Evolutionary conservation across 30 jellyfish, hydroid and myxozoan genomes (phyloP), one percentile per base, ranked within the genome.

Genomic region (Clytia hemisphaerica): DNA sequence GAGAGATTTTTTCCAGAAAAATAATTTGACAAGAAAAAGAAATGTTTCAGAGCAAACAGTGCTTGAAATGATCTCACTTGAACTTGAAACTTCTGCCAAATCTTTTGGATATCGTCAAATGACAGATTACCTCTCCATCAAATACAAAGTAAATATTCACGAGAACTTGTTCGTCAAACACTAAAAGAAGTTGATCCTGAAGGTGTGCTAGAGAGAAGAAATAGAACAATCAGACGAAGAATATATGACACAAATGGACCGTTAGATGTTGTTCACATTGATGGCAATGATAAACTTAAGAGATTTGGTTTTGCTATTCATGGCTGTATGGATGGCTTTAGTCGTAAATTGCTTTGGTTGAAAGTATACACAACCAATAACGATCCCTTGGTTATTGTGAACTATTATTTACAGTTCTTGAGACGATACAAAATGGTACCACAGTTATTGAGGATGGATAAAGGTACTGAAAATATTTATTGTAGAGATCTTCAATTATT

Each of bases 251-350:
- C 38, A 21, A 18, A 24, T 36, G 78, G 78, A 27, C 78, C 73
- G 19, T 33, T 15, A n/a, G 40, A 37, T 45, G 69, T 66, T 24
- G 38, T 28, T 44, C 78, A 66, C 37, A 15, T 66, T 15, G 73
- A 66, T 38, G 78, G 71, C 7, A 66, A 66, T 46, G 78, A 66
- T 42, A 66, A 66, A 38, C 70, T 66, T n/a, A 37, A 66, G 33
- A 66, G 33, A 46, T 66, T 70, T 70, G 77, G 78, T 16, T 66
- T 66, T 37, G 19, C 71, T 44, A 66, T 66, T 46, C 73, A 66
- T 45, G 78, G 78, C 31, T 44, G 69, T 33, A 71, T 66, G 42
- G 78, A 66, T 46, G 78, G 78, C 22, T 66, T 66, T 19, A 66
- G 78, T 44, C 37, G 78, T 33, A 66, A 66, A 45, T 18, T 66